Evolutionary conservation across 2,113 vertebrate species (phyloP), one percentile per base, ranked within the genome.

Genomic region (Otis tarda): DNA sequence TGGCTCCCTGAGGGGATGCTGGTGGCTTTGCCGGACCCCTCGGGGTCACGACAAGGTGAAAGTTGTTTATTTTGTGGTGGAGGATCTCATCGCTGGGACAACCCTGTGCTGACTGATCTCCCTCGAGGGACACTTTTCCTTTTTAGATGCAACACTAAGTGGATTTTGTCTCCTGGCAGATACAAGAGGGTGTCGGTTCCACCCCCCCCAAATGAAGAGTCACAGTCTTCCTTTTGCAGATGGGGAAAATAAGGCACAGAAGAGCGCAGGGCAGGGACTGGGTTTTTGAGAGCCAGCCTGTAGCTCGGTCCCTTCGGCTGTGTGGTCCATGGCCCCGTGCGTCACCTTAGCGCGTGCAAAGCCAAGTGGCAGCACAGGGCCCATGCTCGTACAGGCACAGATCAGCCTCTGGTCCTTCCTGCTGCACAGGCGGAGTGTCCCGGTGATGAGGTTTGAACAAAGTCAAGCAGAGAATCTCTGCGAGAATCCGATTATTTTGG

Each of bases 31-130:
- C 2, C 39, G 93, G 27, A 24, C n/a, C 88, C 93, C 93, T 88
- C 7, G 90, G 85, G 95, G 94, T 94, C 90, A 92, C 4, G 3
- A 93, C 79, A 92, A 77, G 93, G 96, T 95, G 93, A 92, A 83
- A 95, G 93, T 90, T 95, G 94, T 96, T 96, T 94, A 90, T 94
- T 90, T 79, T 15, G 0, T 2, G 41, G 68, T 11, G 76, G 55
- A 93, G 68, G 64, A 90, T 76, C 93, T 76, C 33, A 94, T 70
- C 33, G 63, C 61, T 0, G 3, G 25, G 70, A 93, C 74, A 93
- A 14, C 12, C 73, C 65, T 0, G 10, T 9, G 77, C 84, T 87
- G 84, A 82, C 61, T 94, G 87, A 84, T 90, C 78, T 95, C 70
- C 47, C 87, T 94, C 89, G n/a, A 83, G 81, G 78, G 78, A 47